Evolutionary conservation across 2,797 vertebrate genomes (phyloP).

Genomic region (Uromys caudimaculatus): DNA sequence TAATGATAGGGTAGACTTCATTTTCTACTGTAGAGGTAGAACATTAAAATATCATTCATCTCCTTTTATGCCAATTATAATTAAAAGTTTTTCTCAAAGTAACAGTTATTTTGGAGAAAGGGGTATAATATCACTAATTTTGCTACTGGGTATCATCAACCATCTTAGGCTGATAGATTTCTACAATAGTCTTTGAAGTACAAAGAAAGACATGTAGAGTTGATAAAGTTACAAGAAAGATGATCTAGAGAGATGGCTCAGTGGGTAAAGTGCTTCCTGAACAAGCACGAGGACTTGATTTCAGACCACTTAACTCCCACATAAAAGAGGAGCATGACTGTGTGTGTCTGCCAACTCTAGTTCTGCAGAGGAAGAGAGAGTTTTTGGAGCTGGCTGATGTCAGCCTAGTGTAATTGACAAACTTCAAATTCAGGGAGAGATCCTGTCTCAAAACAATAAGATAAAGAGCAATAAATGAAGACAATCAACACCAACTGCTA

Average conservation of each 20-base stretch:
- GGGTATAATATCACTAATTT: neutral
- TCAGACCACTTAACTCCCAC: neutral
- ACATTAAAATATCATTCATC: constrained; percentile 23
- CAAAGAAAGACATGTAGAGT: neutral
- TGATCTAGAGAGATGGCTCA: neutral
- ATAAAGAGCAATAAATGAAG: neutral
- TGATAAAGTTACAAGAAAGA: neutral
- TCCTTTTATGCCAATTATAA: neutral
- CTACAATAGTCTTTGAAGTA: neutral
- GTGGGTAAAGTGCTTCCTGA: neutral
- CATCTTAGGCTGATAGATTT: neutral
- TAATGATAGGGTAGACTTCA: neutral
- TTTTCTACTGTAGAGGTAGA: constrained; percentile 45
- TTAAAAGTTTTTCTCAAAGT: neutral
- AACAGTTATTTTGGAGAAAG: constrained; percentile 8
- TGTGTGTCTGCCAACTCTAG: neutral
- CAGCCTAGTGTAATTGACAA: neutral
- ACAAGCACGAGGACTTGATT: neutral
- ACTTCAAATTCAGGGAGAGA: neutral
- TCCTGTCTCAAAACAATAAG: neutral
- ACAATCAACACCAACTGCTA: neutral
- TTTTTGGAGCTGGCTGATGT: neutral
- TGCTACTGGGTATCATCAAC: neutral
- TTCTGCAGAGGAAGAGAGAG: neutral
- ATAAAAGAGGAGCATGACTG: neutral